phyloP scores from a whole-genome alignment of 2,797 vertebrate species.

The Chaetophractus vellerosus region DNA sequence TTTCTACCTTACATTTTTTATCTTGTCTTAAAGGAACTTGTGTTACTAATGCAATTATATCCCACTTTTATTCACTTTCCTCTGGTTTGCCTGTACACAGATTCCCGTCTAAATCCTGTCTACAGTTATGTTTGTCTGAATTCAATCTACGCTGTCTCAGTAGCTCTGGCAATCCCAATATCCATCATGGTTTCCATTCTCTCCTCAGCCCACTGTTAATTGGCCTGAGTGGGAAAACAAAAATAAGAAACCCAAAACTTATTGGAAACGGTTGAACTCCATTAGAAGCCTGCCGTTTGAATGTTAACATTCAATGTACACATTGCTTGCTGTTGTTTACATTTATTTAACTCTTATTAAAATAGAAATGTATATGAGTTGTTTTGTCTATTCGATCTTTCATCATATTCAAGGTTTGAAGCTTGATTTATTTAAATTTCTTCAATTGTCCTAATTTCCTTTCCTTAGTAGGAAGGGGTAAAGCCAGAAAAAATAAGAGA shows the following conservation, averaged over 20 bases:
- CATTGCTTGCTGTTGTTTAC: neutral
- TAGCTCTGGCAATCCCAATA: neutral
- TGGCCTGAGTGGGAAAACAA: neutral
- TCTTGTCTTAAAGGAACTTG: neutral
- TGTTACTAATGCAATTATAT: accelerated
- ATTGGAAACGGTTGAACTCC: accelerated
- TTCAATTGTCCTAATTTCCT: neutral
- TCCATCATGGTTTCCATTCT: accelerated
- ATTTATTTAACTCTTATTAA: neutral
- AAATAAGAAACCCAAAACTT: neutral
- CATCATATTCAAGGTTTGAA: neutral
- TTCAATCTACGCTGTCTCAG: accelerated
- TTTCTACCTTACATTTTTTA: accelerated
- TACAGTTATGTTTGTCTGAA: accelerated
- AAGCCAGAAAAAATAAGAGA: neutral
- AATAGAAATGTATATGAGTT: neutral
- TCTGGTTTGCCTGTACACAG: accelerated
- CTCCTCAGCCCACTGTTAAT: neutral
- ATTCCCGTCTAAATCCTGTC: neutral
- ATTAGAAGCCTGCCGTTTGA: neutral
- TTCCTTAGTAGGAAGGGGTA: neutral
- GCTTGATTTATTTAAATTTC: neutral
- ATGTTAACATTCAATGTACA: neutral
- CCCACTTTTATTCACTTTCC: neutral
- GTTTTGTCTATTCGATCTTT: neutral